Conservation (phyloP, 2,113 vertebrate genomes). For the Bettongia penicillata region DNA sequence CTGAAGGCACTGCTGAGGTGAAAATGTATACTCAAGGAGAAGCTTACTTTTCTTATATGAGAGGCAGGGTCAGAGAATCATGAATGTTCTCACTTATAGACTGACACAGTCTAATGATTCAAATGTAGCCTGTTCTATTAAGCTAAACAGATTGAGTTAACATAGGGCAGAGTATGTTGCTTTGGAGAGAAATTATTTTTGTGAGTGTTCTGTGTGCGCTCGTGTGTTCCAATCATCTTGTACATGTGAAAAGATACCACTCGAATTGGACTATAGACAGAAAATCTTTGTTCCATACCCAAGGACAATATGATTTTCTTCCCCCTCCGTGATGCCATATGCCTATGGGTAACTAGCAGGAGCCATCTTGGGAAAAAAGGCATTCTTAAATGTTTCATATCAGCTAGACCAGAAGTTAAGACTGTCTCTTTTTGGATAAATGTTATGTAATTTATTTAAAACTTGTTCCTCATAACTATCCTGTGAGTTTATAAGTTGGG, state of each 20-base stretch:
- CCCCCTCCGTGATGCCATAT: too few relatives aligned
- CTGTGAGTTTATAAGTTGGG: neutral
- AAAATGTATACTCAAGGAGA: constrained; percentile 53
- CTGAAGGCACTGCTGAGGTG: constrained; percentile 33
- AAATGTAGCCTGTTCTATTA: constrained; percentile 4
- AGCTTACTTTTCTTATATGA: constrained; percentile 56
- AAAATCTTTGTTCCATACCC: neutral
- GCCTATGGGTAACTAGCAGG: neutral
- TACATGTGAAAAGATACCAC: neutral
- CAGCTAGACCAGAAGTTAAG: neutral
- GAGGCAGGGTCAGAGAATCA: constrained; percentile 55
- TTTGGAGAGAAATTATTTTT: constrained; percentile 35
- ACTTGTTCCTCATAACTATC: neutral
- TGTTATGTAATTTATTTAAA: neutral
- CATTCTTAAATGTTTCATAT: neutral
- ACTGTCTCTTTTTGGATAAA: neutral
- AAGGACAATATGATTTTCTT: neutral
- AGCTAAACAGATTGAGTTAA: neutral
- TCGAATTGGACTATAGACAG: neutral
- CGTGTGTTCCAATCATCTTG: neutral
- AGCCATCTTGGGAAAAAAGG: neutral
- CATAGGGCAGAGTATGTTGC: constrained; percentile 40
- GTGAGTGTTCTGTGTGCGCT: neutral
- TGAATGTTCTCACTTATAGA: constrained; percentile 67
- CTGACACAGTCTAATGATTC: constrained; percentile 8